A percentile compares a stretch with the other conserved stretches of the same genome.
These are phyloP conservation scores for Thyatira batis DNA, from an alignment of 2,888 invertebrate genomes.

Conservation along the genomic window DNA sequence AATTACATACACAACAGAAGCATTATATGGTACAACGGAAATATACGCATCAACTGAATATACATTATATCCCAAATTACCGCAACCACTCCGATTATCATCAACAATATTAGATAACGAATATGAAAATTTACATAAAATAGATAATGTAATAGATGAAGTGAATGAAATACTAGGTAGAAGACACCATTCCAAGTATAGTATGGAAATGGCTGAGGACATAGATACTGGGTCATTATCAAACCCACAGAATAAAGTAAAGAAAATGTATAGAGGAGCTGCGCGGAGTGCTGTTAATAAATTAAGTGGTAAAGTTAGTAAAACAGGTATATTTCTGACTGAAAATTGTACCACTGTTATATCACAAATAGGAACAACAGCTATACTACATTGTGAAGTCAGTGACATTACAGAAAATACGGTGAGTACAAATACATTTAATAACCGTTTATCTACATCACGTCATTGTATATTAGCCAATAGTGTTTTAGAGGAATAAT, in stretches of 20 bases:
- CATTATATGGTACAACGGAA: slow-evolving; percentile 53
- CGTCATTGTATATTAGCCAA: too few species aligned
- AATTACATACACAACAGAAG: slow-evolving; percentile 48
- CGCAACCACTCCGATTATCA: slow-evolving; percentile 66
- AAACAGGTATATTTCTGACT: slow-evolving; percentile 80
- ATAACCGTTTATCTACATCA: too few species aligned
- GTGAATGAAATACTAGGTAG: slow-evolving; percentile 47
- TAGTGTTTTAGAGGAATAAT: too few species aligned
- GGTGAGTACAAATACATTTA: too few species aligned
- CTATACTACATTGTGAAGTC: slow-evolving; percentile 84
- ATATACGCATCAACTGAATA: slow-evolving; percentile 51
- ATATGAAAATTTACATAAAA: slow-evolving; percentile 64
- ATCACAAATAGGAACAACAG: slow-evolving; percentile 85
- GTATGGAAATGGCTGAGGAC: slow-evolving; percentile 61
- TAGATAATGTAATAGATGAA: slow-evolving; percentile 64
- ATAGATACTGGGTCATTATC: slow-evolving; percentile 59
- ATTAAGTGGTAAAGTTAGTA: slow-evolving; percentile 63
- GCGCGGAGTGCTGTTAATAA: slow-evolving; percentile 68
- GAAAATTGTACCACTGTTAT: slow-evolving; percentile 84
- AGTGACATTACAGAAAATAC: slow-evolving; percentile 84
- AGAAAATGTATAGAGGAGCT: slow-evolving; percentile 79
- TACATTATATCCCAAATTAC: slow-evolving; percentile 59
- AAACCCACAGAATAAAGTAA: slow-evolving; percentile 68
- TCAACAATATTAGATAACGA: slow-evolving; percentile 56
- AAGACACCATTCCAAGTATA: slow-evolving; percentile 56